These are phyloP conservation scores for Melanocharis versteri DNA, from an alignment of 2,113 vertebrate genomes.

Conservation along the genomic window DNA sequence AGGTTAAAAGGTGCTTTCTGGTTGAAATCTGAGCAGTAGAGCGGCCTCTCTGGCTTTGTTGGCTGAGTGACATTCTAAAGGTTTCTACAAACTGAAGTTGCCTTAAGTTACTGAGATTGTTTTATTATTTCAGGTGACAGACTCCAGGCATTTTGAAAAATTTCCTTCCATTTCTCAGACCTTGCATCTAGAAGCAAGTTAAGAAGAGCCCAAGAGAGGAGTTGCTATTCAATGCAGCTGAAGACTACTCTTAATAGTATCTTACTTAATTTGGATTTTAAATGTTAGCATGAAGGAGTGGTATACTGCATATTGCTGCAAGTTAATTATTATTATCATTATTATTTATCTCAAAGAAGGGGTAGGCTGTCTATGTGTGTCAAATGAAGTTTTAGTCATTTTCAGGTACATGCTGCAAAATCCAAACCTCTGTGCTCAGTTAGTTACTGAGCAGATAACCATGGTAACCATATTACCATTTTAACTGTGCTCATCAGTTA, in stretches of 20 bases:
- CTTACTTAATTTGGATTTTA: not conserved
- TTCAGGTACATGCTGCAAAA: not conserved
- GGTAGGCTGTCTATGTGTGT: accelerated
- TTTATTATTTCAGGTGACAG: not conserved
- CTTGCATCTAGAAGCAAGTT: not conserved
- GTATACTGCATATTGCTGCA: not conserved
- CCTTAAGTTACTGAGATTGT: not conserved
- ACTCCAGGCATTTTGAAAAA: not conserved
- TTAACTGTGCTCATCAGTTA: not conserved
- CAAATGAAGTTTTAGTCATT: not conserved
- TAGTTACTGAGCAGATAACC: not conserved
- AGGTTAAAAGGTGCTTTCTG: not conserved
- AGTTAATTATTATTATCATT: not conserved
- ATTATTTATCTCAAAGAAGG: not conserved
- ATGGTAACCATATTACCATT: not conserved
- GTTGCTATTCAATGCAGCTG: not conserved
- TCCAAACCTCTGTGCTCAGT: not conserved
- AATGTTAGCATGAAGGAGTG: not conserved
- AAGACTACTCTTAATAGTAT: not conserved
- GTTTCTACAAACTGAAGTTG: not conserved
- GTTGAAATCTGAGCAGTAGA: not conserved
- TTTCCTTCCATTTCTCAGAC: not conserved
- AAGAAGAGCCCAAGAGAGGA: not conserved
- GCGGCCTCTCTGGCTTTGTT: not conserved
- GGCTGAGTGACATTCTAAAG: not conserved